These are phyloP conservation scores for Apamea monoglypha DNA, from an alignment of 2,888 invertebrate species.

Conservation along the genomic window DNA sequence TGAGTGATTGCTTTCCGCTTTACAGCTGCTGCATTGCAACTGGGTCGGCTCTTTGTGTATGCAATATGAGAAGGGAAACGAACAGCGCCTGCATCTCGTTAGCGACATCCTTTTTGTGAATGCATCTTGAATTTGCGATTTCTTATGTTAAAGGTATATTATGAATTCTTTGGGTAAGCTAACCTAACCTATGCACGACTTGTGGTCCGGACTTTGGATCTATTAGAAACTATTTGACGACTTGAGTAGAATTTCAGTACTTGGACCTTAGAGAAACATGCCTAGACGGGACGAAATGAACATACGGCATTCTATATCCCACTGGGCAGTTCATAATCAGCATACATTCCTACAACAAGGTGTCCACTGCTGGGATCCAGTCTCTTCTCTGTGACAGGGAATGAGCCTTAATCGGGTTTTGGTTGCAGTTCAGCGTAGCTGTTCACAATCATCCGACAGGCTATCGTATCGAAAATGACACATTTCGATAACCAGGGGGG, in stretches of 20 bases:
- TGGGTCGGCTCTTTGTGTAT: constrained; percentile 16
- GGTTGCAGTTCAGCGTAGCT: neutral
- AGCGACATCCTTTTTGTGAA: constrained; percentile 1
- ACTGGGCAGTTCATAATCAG: neutral
- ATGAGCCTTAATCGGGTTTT: neutral
- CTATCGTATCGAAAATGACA: too few species aligned
- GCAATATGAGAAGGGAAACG: constrained; percentile 5
- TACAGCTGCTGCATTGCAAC: constrained; percentile 10
- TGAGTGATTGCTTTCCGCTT: constrained; percentile 15
- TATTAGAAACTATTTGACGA: constrained; percentile 17
- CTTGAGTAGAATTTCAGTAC: constrained; percentile 8
- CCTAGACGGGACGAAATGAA: neutral
- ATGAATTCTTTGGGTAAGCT: neutral
- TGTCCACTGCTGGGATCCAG: too few species aligned
- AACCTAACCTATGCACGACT: neutral
- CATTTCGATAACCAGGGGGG: too few species aligned
- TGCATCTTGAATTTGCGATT: neutral
- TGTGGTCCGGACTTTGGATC: neutral
- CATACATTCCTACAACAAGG: neutral
- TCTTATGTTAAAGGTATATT: constrained; percentile 4
- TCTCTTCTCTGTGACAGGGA: too few species aligned
- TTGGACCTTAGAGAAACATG: neutral
- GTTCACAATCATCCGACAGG: too few species aligned
- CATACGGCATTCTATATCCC: neutral
- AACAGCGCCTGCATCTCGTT: constrained; percentile 12